Base-by-base conservation (phyloP, 2,888 invertebrate species). In the Cyclophora punctaria region DNA sequence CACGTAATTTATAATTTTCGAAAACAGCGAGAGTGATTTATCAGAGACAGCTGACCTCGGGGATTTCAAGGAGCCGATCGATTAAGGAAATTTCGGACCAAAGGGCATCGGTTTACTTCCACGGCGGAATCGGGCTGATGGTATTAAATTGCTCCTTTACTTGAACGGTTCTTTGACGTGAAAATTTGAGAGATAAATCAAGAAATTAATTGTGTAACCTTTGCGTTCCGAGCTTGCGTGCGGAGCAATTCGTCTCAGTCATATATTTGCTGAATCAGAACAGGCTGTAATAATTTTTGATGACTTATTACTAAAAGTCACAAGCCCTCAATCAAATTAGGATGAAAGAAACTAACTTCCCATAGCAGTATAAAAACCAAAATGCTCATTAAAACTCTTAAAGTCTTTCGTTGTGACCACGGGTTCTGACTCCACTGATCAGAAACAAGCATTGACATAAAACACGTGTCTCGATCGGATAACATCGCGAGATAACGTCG, bases 131-230 rank as follows among this genome's bases (percentile, higher is more conserved):
- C 6, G 41, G 51, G 34, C 37, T 52, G 59, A 58, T 58, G 57
- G 56, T 57, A 56, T 62, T 46, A 62, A 59, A 55, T 50, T 52
- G 54, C 47, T 55, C 51, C 50, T 50, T 53, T 47, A 56, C 53
- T 51, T 48, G 51, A 64, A 62, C 59, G 64, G 50, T 55, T 54
- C 56, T 57, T 58, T 67, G 76, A 76, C 70, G 64, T 65, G 64
- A 65, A 79, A 80, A 80, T 80, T 76, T 62, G 57, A 66, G 66
- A 57, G 63, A 76, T 82, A 80, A 81, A 82, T 82, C 77, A 75
- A 67, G 55, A 61, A 65, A 66, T 37, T 73, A 77, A 80, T 77
- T 71, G 66, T 60, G 69, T 74, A 74, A 78, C 78, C 75, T 77
- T 78, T 76, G 69, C 74, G 72, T 77, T 76, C 72, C 66, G 63